Conservation (phyloP, 1,140 invertebrate species). For the Eufriesea mexicana region DNA sequence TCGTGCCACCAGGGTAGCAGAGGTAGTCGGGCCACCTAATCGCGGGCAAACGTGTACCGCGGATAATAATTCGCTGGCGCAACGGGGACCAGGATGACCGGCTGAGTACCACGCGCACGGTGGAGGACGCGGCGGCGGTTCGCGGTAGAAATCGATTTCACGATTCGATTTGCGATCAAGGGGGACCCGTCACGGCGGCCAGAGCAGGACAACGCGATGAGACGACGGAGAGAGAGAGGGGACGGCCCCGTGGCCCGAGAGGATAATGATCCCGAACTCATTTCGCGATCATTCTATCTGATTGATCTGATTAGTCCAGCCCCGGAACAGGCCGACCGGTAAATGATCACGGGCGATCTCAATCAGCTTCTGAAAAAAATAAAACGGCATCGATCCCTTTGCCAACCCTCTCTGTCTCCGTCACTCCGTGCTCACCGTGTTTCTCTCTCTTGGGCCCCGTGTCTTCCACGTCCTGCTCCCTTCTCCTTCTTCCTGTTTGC, state of each 20-base stretch:
- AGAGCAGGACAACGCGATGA: background rate
- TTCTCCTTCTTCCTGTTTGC: conserved; percentile 35
- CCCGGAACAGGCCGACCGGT: conserved; percentile 75
- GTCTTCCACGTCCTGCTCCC: conserved; percentile 13
- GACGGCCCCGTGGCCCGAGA: conserved; percentile 14
- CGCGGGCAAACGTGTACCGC: background rate
- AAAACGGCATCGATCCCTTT: conserved; percentile 66
- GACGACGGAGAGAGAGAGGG: conserved; percentile 13
- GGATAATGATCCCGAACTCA: conserved; percentile 78
- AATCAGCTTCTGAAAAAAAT: conserved; percentile 82
- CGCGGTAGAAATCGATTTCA: conserved; percentile 69
- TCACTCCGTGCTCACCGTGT: conserved; percentile 14
- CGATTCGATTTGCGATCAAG: conserved; percentile 77
- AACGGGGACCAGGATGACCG: background rate
- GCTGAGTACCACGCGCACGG: conserved; percentile 42
- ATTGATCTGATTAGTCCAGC: conserved; percentile 81
- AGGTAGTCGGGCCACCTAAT: conserved; percentile 20
- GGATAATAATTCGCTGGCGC: background rate
- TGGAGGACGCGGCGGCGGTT: conserved; percentile 16
- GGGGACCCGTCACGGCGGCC: conserved; percentile 43
- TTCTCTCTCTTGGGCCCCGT: conserved; percentile 35
- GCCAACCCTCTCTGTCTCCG: background rate
- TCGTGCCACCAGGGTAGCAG: background rate
- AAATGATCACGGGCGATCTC: conserved; percentile 80
- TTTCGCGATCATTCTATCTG: conserved; percentile 76